These are phyloP conservation scores for Meloe dianella DNA, from an alignment of 2,888 invertebrate genomes.

Conservation along the genomic window DNA sequence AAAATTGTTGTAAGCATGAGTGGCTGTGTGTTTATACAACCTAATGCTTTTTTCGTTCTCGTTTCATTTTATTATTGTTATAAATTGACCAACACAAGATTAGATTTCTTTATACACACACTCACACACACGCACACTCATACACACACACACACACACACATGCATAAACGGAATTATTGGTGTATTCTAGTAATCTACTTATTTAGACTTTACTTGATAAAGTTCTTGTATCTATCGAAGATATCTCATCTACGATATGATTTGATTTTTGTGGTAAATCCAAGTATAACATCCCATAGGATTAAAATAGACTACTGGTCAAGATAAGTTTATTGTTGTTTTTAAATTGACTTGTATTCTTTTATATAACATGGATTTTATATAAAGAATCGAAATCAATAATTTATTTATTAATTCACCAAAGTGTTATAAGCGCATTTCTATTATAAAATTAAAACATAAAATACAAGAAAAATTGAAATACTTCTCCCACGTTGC, in stretches of 20 bases:
- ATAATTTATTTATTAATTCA: neutral
- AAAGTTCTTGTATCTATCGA: conserved; percentile 5
- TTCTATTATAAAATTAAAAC: neutral
- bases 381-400: neutral
- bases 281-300: neutral
- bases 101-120: neutral
- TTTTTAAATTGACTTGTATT: neutral
- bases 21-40: neutral
- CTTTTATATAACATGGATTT: neutral
- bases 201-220: conserved; percentile 7
- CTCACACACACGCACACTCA: too few relatives aligned
- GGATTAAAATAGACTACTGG: neutral
- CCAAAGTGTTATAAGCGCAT: neutral
- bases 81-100: neutral
- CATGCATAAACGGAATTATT: neutral
- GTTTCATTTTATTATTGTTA: neutral
- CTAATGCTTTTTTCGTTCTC: neutral
- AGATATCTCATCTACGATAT: conserved; percentile 8
- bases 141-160: neutral
- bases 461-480: neutral
- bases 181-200: neutral
- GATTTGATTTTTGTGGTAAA: conserved; percentile 5
- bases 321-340: neutral
- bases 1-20: neutral
- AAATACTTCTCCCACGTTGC: neutral